Percentiles rank a stretch among this genome's conserved stretches.
Conservation (phyloP, 2,797 vertebrate species). For the Odontamblyopus rebecca region DNA sequence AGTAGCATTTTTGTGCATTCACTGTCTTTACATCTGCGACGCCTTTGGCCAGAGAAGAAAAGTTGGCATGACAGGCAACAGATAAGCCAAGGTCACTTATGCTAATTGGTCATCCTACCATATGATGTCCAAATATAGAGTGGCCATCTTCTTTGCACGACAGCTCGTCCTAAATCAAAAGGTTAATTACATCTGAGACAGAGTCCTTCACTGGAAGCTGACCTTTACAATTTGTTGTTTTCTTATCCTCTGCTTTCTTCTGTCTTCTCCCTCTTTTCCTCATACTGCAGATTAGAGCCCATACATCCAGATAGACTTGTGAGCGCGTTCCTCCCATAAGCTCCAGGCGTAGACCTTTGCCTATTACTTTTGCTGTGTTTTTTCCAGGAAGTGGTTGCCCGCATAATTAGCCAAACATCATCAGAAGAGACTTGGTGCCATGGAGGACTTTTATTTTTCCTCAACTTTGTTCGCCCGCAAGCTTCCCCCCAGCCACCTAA, state of each 20-base stretch:
- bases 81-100: constrained; percentile 78
- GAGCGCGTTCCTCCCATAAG: constrained; percentile 88
- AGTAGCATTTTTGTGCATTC: constrained; percentile 30
- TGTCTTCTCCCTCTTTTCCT: constrained; percentile 36
- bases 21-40: constrained; percentile 36
- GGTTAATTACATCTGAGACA: constrained; percentile 83
- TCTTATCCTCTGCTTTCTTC: constrained; percentile 34
- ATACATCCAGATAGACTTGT: constrained; percentile 83
- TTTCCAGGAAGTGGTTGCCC: constrained; percentile 86
- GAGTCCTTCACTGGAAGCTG: constrained; percentile 80
- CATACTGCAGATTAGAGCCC: constrained; percentile 67
- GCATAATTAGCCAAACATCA: constrained; percentile 99
- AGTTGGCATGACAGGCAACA: constrained; percentile 61
- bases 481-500: constrained; percentile 90
- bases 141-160: constrained; percentile 74
- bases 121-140: constrained; percentile 79
- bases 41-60: constrained; percentile 45
- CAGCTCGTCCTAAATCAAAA: constrained; percentile 73
- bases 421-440: constrained; percentile 91
- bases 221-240: constrained; percentile 67
- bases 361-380: constrained; percentile 84
- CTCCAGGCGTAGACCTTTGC: constrained; percentile 90
- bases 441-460: constrained; percentile 80
- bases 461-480: constrained; percentile 92
- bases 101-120: constrained; percentile 80